Evolutionary conservation across 2,888 invertebrate species (phyloP).

Genomic region (Trichogramma dendrolimi): DNA sequence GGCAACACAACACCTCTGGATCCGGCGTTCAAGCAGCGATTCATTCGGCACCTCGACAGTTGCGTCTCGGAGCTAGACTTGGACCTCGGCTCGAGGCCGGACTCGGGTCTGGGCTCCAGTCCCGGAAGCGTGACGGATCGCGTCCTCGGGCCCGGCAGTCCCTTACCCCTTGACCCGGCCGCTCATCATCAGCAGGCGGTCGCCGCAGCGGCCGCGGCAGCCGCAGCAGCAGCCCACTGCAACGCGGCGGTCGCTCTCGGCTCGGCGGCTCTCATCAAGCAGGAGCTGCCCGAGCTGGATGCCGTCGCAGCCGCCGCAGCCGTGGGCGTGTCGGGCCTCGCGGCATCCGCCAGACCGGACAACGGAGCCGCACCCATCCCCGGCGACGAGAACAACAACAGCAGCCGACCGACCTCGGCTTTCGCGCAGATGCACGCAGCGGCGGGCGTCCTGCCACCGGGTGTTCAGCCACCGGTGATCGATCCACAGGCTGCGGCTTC

Average conservation of each 20-base stretch:
- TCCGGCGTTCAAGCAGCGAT: conserved; percentile 58
- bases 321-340: conserved; percentile 39
- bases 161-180: conserved; percentile 25
- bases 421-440: conserved; percentile 42
- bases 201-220: conserved; percentile 34
- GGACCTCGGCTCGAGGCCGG: conserved; percentile 54
- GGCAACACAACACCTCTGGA: conserved; percentile 57
- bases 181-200: conserved; percentile 34
- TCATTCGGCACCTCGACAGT: conserved; percentile 60
- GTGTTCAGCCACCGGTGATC: conserved; percentile 22
- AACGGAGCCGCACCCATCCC: conserved; percentile 50
- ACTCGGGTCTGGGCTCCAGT: conserved; percentile 49
- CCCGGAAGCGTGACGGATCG: conserved; percentile 48
- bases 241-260: conserved; percentile 40
- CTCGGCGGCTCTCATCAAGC: conserved; percentile 34
- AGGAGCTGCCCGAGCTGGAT: conserved; percentile 38
- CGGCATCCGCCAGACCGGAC: conserved; percentile 47
- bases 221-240: conserved; percentile 50
- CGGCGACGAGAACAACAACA: conserved; percentile 54
- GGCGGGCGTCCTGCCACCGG: neutral
- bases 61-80: conserved; percentile 62
- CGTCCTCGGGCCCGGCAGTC: conserved; percentile 41
- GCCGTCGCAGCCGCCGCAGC: conserved; percentile 36
- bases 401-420: conserved; percentile 46
- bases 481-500: conserved; percentile 33